phyloP scores from a whole-genome alignment of 2,113 vertebrate genomes.

The Caretta caretta region DNA sequence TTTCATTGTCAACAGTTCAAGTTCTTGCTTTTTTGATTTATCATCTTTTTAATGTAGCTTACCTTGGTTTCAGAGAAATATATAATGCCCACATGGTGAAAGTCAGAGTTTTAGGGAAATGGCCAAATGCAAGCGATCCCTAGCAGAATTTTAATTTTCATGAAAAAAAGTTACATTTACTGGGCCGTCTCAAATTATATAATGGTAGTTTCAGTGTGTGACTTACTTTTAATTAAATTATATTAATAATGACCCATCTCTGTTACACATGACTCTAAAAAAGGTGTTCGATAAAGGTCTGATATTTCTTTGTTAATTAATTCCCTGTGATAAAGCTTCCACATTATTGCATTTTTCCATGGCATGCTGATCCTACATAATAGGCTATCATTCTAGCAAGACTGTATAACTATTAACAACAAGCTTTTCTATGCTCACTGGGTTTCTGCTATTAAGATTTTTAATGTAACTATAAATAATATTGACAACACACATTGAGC shows the following conservation, averaged over 20 bases:
- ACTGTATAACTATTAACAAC: slow-evolving; percentile 14
- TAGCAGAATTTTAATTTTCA: background rate
- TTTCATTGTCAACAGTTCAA: background rate
- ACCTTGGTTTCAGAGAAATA: background rate
- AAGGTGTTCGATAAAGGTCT: slow-evolving; percentile 27
- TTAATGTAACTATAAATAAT: slow-evolving; percentile 65
- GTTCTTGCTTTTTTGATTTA: background rate
- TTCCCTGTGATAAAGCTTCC: slow-evolving; percentile 50
- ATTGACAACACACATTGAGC: slow-evolving; percentile 39
- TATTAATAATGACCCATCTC: slow-evolving; percentile 25
- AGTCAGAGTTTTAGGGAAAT: background rate
- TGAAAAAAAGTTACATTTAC: slow-evolving; percentile 16
- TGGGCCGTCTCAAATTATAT: background rate
- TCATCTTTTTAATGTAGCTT: background rate
- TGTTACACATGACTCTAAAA: slow-evolving; percentile 9
- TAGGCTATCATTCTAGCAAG: slow-evolving; percentile 29
- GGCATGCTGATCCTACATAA: slow-evolving; percentile 32
- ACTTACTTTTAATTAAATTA: slow-evolving; percentile 47
- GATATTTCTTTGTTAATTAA: slow-evolving; percentile 59
- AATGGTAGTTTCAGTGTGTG: background rate
- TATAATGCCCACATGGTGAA: background rate
- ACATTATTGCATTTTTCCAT: slow-evolving; percentile 45
- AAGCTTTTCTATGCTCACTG: slow-evolving; percentile 52
- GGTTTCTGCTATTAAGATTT: slow-evolving; percentile 52
- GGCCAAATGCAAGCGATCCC: background rate